Percentiles rank a stretch among this genome's conserved stretches.
These are phyloP conservation scores for Yponomeuta cagnagella DNA, from an alignment of 2,888 invertebrate species.

Conservation along the genomic window DNA sequence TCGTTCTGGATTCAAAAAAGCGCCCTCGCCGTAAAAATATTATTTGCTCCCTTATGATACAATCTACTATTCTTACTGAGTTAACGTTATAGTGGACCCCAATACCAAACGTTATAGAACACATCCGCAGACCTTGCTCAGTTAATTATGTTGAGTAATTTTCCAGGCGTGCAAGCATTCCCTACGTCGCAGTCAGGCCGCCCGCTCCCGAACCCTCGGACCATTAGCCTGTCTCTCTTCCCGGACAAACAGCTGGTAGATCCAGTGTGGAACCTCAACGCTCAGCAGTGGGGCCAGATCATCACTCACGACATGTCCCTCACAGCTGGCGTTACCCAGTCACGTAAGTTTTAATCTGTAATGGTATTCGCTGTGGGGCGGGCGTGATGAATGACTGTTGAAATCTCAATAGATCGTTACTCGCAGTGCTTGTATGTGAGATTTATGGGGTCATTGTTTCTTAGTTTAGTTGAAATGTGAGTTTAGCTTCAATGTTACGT, in stretches of 20 bases:
- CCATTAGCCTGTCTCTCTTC: constrained; percentile 82
- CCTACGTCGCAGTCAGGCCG: constrained; percentile 78
- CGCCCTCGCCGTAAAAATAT: no score
- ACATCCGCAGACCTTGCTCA: no score
- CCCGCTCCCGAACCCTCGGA: constrained; percentile 80
- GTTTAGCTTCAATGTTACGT: no score
- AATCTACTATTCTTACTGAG: no score
- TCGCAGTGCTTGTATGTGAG: background rate
- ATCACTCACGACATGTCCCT: constrained; percentile 88
- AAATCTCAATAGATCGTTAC: background rate
- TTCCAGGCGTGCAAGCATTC: constrained; percentile 79
- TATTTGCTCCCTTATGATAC: no score
- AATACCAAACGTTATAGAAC: no score
- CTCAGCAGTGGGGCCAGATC: constrained; percentile 89
- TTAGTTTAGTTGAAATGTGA: no score
- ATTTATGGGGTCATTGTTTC: background rate
- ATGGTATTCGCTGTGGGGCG: background rate
- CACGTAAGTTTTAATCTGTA: constrained; percentile 75
- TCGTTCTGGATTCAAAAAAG: no score
- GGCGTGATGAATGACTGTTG: background rate
- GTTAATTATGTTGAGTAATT: background rate
- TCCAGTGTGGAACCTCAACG: constrained; percentile 82
- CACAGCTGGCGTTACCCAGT: constrained; percentile 82
- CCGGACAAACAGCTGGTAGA: constrained; percentile 83
- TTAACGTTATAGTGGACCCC: no score